phyloP scores from a whole-genome alignment of 1,140 invertebrate genomes.

The Drosophila micromelanica region DNA sequence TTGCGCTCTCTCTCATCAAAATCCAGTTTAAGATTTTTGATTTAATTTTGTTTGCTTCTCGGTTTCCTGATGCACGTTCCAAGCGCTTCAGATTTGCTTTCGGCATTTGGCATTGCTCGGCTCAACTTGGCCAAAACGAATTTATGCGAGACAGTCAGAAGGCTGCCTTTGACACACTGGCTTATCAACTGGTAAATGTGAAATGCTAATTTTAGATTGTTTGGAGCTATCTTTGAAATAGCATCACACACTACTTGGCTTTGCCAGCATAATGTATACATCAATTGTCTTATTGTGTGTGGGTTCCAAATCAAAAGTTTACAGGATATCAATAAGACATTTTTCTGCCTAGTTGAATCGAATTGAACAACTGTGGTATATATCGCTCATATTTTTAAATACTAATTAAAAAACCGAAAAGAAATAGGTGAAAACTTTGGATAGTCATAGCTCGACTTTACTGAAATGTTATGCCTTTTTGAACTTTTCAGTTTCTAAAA shows the following conservation, averaged over 20 bases:
- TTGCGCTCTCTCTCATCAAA: slow-evolving; percentile 61
- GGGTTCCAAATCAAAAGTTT: background rate
- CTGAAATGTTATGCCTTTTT: no score
- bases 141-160: slow-evolving; percentile 54
- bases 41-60: slow-evolving; percentile 71
- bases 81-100: slow-evolving; percentile 31
- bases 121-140: slow-evolving; percentile 30
- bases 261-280: background rate
- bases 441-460: no score
- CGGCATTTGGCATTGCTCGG: slow-evolving; percentile 23
- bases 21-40: slow-evolving; percentile 80
- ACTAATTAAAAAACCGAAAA: no score
- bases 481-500: no score
- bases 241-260: background rate
- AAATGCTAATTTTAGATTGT: slow-evolving; percentile 29
- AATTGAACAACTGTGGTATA: no score
- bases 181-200: slow-evolving; percentile 38
- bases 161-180: slow-evolving; percentile 36
- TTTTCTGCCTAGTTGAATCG: no score
- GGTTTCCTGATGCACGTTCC: slow-evolving; percentile 48
- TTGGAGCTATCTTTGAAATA: background rate
- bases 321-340: no score
- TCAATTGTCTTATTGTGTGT: background rate
- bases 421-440: no score
- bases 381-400: no score